phyloP scores from a whole-genome alignment of 2,797 vertebrate genomes.

The Selene dorsalis region DNA sequence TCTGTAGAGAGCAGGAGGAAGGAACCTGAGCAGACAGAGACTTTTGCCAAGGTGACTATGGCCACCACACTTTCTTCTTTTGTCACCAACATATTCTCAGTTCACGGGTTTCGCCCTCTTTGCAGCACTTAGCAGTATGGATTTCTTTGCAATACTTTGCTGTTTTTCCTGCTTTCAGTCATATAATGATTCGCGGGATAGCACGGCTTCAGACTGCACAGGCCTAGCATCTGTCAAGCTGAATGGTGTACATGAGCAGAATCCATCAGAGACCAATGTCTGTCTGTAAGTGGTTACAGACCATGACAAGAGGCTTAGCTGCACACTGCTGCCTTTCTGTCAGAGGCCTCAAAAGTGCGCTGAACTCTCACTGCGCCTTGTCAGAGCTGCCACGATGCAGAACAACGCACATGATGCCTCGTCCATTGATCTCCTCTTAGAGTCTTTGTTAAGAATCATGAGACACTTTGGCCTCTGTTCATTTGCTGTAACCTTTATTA shows the following conservation, averaged over 20 bases:
- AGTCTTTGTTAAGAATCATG: constrained; percentile 50
- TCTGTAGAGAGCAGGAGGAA: neutral
- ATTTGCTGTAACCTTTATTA: constrained; percentile 54
- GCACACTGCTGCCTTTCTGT: constrained; percentile 63
- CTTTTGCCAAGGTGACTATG: constrained; percentile 37
- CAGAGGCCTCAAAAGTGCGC: constrained; percentile 59
- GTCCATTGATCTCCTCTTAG: constrained; percentile 50
- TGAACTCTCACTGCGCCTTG: constrained; percentile 61
- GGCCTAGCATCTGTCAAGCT: constrained; percentile 49
- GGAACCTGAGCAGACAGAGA: neutral
- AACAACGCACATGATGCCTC: constrained; percentile 39
- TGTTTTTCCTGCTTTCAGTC: constrained; percentile 9
- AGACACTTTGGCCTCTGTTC: constrained; percentile 44
- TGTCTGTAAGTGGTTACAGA: constrained; percentile 67
- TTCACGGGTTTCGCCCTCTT: constrained; percentile 17
- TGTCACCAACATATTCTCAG: constrained; percentile 15
- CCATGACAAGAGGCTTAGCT: constrained; percentile 73
- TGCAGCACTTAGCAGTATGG: neutral
- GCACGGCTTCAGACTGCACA: constrained; percentile 21
- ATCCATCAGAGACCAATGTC: constrained; percentile 62
- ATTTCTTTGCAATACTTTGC: constrained; percentile 10
- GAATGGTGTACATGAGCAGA: constrained; percentile 55
- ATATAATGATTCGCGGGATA: constrained; percentile 19
- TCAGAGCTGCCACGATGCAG: constrained; percentile 48
- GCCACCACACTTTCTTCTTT: constrained; percentile 5